Percentiles rank a stretch among this genome's conserved stretches.
phyloP scores from a whole-genome alignment of 2,797 vertebrate species.

The Anabas testudineus region DNA sequence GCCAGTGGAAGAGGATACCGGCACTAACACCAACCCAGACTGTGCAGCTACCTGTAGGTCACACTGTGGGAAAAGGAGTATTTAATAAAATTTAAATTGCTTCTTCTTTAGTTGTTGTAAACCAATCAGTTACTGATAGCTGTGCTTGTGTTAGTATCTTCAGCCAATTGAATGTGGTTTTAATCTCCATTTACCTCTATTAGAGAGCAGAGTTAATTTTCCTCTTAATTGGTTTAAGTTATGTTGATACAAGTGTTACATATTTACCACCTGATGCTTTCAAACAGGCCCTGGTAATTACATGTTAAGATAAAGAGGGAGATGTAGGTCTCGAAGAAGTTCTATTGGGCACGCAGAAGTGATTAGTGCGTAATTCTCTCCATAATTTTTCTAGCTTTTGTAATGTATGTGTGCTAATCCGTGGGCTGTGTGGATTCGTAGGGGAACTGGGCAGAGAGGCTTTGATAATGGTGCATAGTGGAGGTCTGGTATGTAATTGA shows the following conservation, averaged over 20 bases:
- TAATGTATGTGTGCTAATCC: constrained; percentile 63
- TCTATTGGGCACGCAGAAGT: constrained; percentile 67
- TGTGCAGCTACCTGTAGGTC: neutral
- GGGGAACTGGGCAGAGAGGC: constrained; percentile 38
- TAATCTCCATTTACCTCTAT: constrained; percentile 33
- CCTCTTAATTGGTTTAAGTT: constrained; percentile 60
- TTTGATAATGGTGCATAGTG: constrained; percentile 51
- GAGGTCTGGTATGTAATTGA: constrained; percentile 61
- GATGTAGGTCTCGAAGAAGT: constrained; percentile 62
- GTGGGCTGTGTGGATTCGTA: constrained; percentile 53
- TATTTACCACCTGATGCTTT: constrained; percentile 62
- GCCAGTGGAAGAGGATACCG: too few species aligned
- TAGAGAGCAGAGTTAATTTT: constrained; percentile 48
- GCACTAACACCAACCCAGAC: too few species aligned
- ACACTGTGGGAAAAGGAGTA: too few species aligned
- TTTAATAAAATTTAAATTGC: neutral
- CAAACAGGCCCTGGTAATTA: constrained; percentile 60
- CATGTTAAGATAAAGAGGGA: constrained; percentile 56
- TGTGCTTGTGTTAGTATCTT: constrained; percentile 5
- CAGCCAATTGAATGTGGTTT: constrained; percentile 41
- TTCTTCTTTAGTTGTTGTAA: constrained; percentile 17
- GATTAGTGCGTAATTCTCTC: constrained; percentile 68
- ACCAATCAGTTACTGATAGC: constrained; percentile 20
- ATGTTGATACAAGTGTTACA: constrained; percentile 59
- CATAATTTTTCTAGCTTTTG: constrained; percentile 61